Conservation (phyloP, 1,140 invertebrate genomes). For the Tenebrio molitor region DNA sequence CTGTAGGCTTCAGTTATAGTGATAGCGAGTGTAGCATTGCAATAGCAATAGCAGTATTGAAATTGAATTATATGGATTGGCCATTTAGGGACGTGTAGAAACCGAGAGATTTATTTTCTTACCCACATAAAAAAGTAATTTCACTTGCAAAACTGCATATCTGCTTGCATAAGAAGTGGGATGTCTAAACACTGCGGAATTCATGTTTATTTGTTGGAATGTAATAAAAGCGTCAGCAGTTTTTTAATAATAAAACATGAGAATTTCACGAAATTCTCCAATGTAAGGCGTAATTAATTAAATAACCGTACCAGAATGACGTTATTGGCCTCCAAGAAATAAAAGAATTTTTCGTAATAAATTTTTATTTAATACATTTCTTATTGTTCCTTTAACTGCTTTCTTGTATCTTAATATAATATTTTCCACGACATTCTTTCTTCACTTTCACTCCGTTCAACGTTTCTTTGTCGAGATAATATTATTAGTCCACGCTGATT, state of each 20-base stretch:
- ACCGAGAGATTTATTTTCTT: slow-evolving; percentile 7
- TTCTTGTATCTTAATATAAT: slow-evolving; percentile 1
- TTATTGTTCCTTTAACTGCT: neutral
- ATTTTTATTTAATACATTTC: slow-evolving; percentile 18
- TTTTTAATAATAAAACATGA: slow-evolving; percentile 1
- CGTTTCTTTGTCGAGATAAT: too few relatives aligned
- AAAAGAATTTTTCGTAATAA: slow-evolving; percentile 16
- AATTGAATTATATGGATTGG: slow-evolving; percentile 11
- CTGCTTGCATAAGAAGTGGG: slow-evolving; percentile 11
- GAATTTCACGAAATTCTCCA: neutral
- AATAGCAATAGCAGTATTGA: neutral
- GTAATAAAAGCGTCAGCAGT: slow-evolving; percentile 14
- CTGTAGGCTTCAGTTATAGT: neutral
- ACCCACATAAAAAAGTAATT: slow-evolving; percentile 7
- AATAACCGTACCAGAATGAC: neutral
- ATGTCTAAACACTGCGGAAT: neutral
- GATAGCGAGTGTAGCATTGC: neutral
- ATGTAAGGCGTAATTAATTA: slow-evolving; percentile 6
- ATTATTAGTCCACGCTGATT: too few relatives aligned
- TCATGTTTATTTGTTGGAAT: slow-evolving; percentile 13
- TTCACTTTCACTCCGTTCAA: neutral
- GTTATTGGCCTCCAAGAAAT: slow-evolving; percentile 3
- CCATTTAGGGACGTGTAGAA: slow-evolving; percentile 20
- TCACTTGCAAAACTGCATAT: slow-evolving; percentile 19
- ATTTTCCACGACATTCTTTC: too few relatives aligned